Conservation (phyloP, 2,113 vertebrate genomes). For the Megaceryle torquata region DNA sequence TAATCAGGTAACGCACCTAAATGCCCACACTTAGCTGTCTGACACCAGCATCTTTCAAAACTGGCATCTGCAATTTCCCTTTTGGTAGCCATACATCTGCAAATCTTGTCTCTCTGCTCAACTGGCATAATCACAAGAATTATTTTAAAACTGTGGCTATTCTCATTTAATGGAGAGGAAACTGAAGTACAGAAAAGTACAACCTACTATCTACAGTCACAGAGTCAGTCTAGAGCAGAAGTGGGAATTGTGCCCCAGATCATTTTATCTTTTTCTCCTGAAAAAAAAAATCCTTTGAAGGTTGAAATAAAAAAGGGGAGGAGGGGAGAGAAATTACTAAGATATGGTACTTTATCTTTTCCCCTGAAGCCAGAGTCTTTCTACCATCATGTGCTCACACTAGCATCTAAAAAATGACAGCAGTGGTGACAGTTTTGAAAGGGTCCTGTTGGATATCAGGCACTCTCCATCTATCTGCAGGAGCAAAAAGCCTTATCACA, state of each 20-base stretch:
- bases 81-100: neutral
- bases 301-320: neutral
- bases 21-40: neutral
- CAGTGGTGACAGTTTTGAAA: neutral
- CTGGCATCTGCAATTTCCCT: neutral
- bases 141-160: neutral
- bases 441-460: neutral
- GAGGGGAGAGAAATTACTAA: neutral
- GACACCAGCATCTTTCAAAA: neutral
- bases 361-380: neutral
- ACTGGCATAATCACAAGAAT: neutral
- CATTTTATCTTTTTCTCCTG: neutral
- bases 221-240: neutral
- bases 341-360: neutral
- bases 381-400: neutral
- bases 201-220: neutral
- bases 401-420: neutral
- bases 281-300: neutral
- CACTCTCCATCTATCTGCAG: neutral
- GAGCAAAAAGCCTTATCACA: neutral
- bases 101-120: neutral
- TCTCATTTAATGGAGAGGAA: neutral
- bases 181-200: neutral
- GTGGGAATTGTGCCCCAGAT: neutral
- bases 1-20: neutral